These are phyloP conservation scores for Bursaphelenchus okinawaensis DNA, from an alignment of 2,888 invertebrate genomes.

Conservation along the genomic window DNA sequence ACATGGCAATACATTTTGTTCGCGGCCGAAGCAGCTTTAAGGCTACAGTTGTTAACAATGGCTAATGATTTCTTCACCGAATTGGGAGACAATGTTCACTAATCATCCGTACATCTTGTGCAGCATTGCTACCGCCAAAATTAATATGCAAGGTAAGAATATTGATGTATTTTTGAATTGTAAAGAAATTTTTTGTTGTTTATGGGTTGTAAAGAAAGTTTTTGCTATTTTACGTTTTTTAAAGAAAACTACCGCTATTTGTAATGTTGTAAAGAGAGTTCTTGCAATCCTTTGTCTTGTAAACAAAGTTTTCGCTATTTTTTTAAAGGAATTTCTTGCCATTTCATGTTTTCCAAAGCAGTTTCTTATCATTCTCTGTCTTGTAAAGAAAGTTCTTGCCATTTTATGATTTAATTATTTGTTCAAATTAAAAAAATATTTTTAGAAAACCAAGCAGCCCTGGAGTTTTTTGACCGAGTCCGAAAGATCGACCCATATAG, in stretches of 20 bases:
- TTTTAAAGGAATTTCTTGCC: neutral
- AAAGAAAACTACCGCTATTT: neutral
- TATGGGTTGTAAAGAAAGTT: neutral
- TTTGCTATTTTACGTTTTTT: neutral
- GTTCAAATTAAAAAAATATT: constrained; percentile 9
- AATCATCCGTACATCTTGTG: constrained; percentile 26
- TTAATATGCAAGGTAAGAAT: constrained; percentile 27
- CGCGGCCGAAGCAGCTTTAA: constrained; percentile 22
- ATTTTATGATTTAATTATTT: too few relatives aligned
- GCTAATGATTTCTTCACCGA: constrained; percentile 12
- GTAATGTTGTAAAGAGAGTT: neutral
- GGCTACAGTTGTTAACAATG: constrained; percentile 18
- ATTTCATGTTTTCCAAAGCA: too few relatives aligned
- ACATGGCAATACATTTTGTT: constrained; percentile 33
- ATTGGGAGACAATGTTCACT: constrained; percentile 6
- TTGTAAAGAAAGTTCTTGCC: too few relatives aligned
- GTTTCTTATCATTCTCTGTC: too few relatives aligned
- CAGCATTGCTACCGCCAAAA: constrained; percentile 59
- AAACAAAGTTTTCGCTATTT: too few relatives aligned
- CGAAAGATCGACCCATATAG: constrained; percentile 83
- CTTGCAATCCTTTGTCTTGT: too few relatives aligned
- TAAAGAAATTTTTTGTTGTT: constrained; percentile 1
- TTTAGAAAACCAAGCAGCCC: constrained; percentile 43
- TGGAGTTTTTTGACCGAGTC: constrained; percentile 69
- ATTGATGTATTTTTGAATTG: too few relatives aligned